phyloP scores from a whole-genome alignment of 2,888 invertebrate genomes.

The Lasioglossum zephyrum region DNA sequence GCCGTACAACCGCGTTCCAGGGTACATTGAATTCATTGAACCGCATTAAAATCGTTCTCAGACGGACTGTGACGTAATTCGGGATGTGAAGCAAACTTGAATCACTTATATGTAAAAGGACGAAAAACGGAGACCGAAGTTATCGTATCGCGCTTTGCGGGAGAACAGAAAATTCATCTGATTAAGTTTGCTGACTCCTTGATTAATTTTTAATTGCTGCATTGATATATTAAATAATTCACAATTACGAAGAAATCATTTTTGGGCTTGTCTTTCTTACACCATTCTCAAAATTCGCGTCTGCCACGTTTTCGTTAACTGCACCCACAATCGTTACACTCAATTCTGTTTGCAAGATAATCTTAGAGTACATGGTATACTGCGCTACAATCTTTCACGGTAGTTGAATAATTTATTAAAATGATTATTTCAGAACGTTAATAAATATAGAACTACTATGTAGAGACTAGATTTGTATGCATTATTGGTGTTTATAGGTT shows the following conservation, averaged over 20 bases:
- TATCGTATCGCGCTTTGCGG: not conserved
- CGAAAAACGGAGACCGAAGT: not conserved
- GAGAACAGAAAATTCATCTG: not conserved
- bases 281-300: not conserved
- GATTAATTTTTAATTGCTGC: not conserved
- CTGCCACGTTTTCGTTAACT: not conserved
- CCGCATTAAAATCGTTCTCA: not conserved
- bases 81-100: not conserved
- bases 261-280: not conserved
- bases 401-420: too few species aligned
- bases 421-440: too few species aligned
- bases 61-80: not conserved
- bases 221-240: not conserved
- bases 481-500: too few species aligned
- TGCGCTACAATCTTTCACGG: too few species aligned
- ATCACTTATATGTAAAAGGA: not conserved
- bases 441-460: too few species aligned
- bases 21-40: slow-evolving; percentile 2
- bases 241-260: not conserved
- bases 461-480: too few species aligned
- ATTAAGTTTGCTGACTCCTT: not conserved
- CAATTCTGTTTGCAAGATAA: too few species aligned
- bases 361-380: too few species aligned
- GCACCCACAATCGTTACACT: too few species aligned
- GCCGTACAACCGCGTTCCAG: not conserved